Percentiles rank a stretch among this genome's conserved stretches.
Evolutionary conservation across 2,113 vertebrate species (phyloP).

Genomic region (Osmerus mordax): DNA sequence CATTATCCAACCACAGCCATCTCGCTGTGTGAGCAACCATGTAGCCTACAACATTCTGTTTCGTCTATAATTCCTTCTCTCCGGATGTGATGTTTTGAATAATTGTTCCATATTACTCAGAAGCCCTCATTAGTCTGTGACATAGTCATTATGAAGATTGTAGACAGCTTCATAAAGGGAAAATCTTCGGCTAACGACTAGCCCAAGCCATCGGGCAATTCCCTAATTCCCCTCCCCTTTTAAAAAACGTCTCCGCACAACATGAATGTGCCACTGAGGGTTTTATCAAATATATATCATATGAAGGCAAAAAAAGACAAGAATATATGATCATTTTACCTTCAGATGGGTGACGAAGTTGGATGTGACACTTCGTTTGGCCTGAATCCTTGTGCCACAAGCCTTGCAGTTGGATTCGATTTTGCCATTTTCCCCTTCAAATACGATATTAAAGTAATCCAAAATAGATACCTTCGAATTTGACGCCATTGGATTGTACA

Average conservation of each 20-base stretch:
- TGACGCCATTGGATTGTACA: conserved; percentile 72
- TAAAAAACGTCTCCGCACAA: no score
- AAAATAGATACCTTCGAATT: conserved; percentile 76
- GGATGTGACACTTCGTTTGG: conserved; percentile 77
- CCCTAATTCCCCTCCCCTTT: no score
- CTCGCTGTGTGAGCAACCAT: background rate
- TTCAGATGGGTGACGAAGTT: conserved; percentile 82
- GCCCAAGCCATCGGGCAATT: no score
- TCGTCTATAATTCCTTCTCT: background rate
- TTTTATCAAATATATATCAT: no score
- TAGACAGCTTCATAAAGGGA: no score
- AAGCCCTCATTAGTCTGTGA: no score
- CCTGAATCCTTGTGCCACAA: conserved; percentile 77
- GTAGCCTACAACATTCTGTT: background rate
- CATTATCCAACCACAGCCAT: background rate
- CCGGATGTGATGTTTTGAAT: no score
- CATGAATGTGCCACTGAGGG: no score
- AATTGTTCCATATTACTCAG: no score
- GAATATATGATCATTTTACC: conserved; percentile 51
- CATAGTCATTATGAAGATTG: no score
- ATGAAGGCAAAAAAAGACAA: background rate
- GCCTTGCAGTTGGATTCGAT: conserved; percentile 80
- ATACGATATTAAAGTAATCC: conserved; percentile 81
- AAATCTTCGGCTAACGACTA: no score
- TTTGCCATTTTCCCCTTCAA: conserved; percentile 80